Base-by-base conservation (phyloP, 2,113 vertebrate genomes). In the Verasper variegatus region DNA sequence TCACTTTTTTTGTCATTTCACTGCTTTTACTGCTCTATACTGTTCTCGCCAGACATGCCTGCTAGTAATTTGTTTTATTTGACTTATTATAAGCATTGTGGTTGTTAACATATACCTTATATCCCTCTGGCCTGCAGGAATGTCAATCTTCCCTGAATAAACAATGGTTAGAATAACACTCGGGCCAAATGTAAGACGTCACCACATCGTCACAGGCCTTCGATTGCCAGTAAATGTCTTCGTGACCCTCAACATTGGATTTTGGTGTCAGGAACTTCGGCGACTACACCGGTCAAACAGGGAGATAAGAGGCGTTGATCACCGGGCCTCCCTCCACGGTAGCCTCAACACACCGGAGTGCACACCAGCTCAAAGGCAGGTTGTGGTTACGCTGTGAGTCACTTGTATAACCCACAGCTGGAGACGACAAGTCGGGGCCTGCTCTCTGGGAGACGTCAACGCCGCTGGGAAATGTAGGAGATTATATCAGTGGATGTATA, bases 361-460 rank as follows among this genome's bases (percentile, higher is more conserved):
- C 63, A 47, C 9, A 62, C 54, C 75, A 80, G 59, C 66, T 67
- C 60, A 49, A 68, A 61, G 12, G 76, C 72, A 81, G 65, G 56
- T 52, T 82, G 81, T 35, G 24, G 81, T 76, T 74, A 71, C 75
- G 49, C 73, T 66, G 52, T 70, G 64, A 87, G 81, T 68, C 75
- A 85, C 59, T 71, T 69, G 24, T 79, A 26, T 71, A 77, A 84
- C 68, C 69, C 64, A 78, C 84, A 84, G 87, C 69, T 88, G 77
- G 84, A 86, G 77, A 0, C 23, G 40, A 2, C 90, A 61, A 76
- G 90, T 80, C 27, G 72, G 60, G 83, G 47, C 88, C 73, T 74
- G 85, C 52, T 59, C 55, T 49, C 47, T 37, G 21, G 35, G 59
- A 74, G 27, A 69, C 61, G 77, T 78, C 63, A 64, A 51, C 66